These are phyloP conservation scores for Tinamus major DNA, from an alignment of 2,797 vertebrate genomes.

Conservation along the genomic window DNA sequence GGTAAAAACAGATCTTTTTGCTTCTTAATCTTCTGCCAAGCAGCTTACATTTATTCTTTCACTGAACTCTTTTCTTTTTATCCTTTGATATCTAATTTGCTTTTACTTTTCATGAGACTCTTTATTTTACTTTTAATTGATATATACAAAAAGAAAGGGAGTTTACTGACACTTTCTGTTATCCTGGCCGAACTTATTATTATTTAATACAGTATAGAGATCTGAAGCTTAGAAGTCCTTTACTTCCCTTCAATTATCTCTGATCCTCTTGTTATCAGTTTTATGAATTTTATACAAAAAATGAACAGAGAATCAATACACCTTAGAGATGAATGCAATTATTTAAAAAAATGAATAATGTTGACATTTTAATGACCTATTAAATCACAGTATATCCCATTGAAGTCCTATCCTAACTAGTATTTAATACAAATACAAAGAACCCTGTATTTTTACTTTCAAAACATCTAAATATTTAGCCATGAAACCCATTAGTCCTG, in stretches of 20 bases:
- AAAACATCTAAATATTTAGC: not conserved
- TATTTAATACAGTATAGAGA: conserved; percentile 21
- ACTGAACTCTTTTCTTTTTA: not conserved
- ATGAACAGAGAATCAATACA: not conserved
- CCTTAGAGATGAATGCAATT: not conserved
- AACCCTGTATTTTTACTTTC: not conserved
- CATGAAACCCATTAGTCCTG: not conserved
- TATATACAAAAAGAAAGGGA: not conserved
- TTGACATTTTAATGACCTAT: not conserved
- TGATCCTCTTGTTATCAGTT: conserved; percentile 9
- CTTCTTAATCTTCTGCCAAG: not conserved
- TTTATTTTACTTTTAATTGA: conserved; percentile 9
- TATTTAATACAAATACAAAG: not conserved
- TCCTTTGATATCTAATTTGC: not conserved
- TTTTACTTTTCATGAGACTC: not conserved
- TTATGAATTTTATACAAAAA: not conserved
- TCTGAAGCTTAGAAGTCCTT: not conserved
- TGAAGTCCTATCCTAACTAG: not conserved
- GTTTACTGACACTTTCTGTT: not conserved
- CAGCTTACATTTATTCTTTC: not conserved
- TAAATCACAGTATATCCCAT: not conserved
- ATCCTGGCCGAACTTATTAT: not conserved
- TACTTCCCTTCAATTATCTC: conserved; percentile 14
- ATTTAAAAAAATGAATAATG: not conserved
- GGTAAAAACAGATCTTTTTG: not conserved